These are phyloP conservation scores for Stenotaenia linearis DNA, from an alignment of 2,888 invertebrate genomes.

Conservation along the genomic window DNA sequence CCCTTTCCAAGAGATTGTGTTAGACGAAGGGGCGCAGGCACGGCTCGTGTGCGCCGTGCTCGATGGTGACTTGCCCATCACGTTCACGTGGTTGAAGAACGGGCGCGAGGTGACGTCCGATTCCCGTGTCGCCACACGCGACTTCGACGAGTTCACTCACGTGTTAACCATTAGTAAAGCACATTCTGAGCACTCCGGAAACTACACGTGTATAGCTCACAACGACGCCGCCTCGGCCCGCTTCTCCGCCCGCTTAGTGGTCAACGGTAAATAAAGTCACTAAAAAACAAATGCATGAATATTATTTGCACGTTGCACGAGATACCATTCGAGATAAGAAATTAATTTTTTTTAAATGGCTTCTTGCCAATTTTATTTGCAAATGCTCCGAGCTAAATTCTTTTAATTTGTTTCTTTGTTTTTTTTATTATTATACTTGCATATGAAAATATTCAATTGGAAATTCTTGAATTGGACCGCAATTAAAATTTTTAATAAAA, in stretches of 20 bases:
- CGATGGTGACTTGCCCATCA: constrained; percentile 40
- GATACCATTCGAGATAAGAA: constrained; percentile 14
- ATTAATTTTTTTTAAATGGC: constrained; percentile 7
- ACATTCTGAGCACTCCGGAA: constrained; percentile 27
- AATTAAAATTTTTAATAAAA: neutral
- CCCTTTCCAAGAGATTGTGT: constrained; percentile 28
- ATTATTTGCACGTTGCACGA: constrained; percentile 16
- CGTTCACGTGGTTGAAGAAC: constrained; percentile 38
- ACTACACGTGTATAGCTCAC: constrained; percentile 31
- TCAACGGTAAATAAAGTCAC: constrained; percentile 24
- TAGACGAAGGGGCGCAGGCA: constrained; percentile 32
- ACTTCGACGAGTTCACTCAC: constrained; percentile 31
- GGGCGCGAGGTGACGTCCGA: constrained; percentile 32
- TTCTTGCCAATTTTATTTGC: constrained; percentile 3
- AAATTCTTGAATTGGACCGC: neutral
- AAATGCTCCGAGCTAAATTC: neutral
- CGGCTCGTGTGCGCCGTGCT: constrained; percentile 39
- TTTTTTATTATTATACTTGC: neutral
- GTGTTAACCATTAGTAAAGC: constrained; percentile 31
- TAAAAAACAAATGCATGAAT: neutral
- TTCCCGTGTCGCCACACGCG: constrained; percentile 31
- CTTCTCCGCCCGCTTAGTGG: constrained; percentile 26
- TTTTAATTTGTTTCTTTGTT: neutral
- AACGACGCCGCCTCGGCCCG: constrained; percentile 31
- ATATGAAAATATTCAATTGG: neutral